Conservation (phyloP, 1,140 invertebrate genomes). For the Odontomachus brunneus region DNA sequence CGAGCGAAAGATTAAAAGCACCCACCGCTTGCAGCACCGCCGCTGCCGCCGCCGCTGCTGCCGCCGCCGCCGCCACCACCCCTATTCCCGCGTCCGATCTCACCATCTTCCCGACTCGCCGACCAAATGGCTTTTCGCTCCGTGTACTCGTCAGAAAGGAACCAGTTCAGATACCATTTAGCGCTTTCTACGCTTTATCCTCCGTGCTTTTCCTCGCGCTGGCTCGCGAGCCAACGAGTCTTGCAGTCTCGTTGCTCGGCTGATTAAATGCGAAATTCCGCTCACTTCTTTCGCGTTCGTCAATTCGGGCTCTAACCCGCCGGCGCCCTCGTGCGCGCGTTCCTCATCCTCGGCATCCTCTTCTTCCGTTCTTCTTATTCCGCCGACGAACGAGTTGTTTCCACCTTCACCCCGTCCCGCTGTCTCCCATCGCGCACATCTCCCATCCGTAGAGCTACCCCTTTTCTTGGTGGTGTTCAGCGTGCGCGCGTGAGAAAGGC, state of each 20-base stretch:
- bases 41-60: constrained; percentile 41
- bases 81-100: constrained; percentile 56
- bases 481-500: no score
- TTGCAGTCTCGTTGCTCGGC: constrained; percentile 72
- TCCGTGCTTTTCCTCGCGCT: constrained; percentile 43
- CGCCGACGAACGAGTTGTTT: constrained; percentile 56
- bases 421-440: constrained; percentile 18
- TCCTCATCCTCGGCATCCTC: constrained; percentile 27
- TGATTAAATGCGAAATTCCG: constrained; percentile 81
- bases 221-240: constrained; percentile 47
- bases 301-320: constrained; percentile 52
- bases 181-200: constrained; percentile 69
- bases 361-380: constrained; percentile 61
- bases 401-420: constrained; percentile 10
- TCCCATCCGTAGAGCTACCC: constrained; percentile 6
- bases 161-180: constrained; percentile 74
- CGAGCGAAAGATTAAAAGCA: constrained; percentile 78
- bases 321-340: constrained; percentile 23
- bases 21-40: constrained; percentile 61
- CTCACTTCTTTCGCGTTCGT: constrained; percentile 76
- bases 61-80: constrained; percentile 32
- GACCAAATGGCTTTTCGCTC: constrained; percentile 69
- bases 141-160: constrained; percentile 71
- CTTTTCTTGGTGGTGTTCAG: constrained; percentile 8
- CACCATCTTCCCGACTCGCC: constrained; percentile 68